Percentiles rank a stretch among this genome's conserved stretches.
These are phyloP conservation scores for Peromyscus aztecus DNA, from an alignment of 2,797 vertebrate species.

Conservation along the genomic window DNA sequence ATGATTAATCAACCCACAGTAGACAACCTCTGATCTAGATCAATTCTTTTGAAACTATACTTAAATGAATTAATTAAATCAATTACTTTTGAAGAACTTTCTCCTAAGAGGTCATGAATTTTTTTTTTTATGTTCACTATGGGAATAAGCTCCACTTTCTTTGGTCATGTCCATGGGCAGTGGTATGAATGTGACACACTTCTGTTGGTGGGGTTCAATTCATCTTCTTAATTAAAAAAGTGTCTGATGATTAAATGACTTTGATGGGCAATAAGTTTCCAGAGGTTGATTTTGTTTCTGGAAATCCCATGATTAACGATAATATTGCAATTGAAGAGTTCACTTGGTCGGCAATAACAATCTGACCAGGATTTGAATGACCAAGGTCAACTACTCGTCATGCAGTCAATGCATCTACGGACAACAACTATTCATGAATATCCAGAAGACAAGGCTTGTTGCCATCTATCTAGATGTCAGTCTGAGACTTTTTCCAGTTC, in stretches of 20 bases:
- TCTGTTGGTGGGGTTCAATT: neutral
- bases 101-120: neutral
- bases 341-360: neutral
- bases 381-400: neutral
- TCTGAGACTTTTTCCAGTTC: slow-evolving; percentile 18
- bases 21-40: neutral
- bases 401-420: neutral
- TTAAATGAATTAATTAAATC: neutral
- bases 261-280: slow-evolving; percentile 48
- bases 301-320: slow-evolving; percentile 45
- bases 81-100: neutral
- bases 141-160: neutral
- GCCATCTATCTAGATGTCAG: neutral
- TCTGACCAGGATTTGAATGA: neutral
- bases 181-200: accelerated
- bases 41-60: neutral
- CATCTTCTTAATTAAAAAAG: slow-evolving; percentile 16
- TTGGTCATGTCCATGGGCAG: neutral
- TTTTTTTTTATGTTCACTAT: neutral
- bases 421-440: slow-evolving; percentile 4
- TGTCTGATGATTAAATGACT: slow-evolving; percentile 35
- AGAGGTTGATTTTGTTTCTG: slow-evolving; percentile 54
- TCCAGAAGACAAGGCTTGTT: neutral
- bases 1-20: neutral
- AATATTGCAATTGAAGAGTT: neutral